phyloP scores from a whole-genome alignment of 2,113 vertebrate species.

The Thalassoma bifasciatum region DNA sequence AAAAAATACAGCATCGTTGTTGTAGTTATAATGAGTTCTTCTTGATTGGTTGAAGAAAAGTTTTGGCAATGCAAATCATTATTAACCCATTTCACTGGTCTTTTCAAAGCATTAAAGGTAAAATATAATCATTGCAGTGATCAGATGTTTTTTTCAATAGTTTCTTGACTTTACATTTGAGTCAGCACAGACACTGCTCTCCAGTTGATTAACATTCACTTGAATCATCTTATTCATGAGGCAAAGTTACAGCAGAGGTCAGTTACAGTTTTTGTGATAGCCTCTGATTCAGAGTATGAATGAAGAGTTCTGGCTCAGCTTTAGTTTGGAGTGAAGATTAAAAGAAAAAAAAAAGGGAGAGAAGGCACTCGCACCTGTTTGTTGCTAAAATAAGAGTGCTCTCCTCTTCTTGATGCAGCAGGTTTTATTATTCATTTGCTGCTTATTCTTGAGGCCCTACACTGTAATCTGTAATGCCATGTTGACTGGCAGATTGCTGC shows the following conservation, averaged over 20 bases:
- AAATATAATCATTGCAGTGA: constrained; percentile 7
- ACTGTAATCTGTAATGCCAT: constrained; percentile 40
- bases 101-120: background rate
- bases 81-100: constrained; percentile 8
- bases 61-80: background rate
- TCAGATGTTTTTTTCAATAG: constrained; percentile 16
- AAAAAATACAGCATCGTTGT: background rate
- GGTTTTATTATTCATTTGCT: constrained; percentile 40
- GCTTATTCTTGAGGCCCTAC: constrained; percentile 24
- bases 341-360: background rate
- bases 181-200: constrained; percentile 47
- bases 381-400: background rate
- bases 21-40: constrained; percentile 1
- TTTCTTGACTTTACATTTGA: background rate
- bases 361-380: background rate
- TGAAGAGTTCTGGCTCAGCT: constrained; percentile 19
- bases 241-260: constrained; percentile 52
- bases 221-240: constrained; percentile 71
- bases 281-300: constrained; percentile 40
- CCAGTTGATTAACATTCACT: constrained; percentile 61
- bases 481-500: constrained; percentile 36
- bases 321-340: too few species aligned
- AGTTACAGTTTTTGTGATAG: constrained; percentile 58
- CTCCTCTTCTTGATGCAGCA: constrained; percentile 6
- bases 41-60: constrained; percentile 22